Evolutionary conservation across 92 coral and sea anemone genomes (phyloP), one percentile per base, ranked within the genome.

Genomic region (Epizoanthus rinbou): DNA sequence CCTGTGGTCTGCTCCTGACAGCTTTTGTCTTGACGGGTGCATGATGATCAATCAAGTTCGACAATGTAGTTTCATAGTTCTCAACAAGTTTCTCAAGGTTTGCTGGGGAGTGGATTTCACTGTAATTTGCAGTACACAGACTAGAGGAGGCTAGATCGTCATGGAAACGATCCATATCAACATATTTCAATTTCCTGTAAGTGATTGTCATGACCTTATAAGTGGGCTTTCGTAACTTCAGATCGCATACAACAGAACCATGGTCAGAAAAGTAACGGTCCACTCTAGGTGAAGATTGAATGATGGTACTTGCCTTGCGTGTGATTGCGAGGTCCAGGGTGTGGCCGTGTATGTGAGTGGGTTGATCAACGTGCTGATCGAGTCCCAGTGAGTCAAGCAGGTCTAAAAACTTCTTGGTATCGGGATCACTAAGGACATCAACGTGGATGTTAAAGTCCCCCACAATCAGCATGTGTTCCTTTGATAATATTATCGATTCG

Each of bases 1-100:
- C 89, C 80, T 89, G 81, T 57, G 92, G 90, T 75, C 92, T 74
- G 79, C 84, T 65, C 82, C 85, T 69, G 53, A 86, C 92, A 19
- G 68, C 54, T 75, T 85, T 89, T 54, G 89, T 89, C 73, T 57
- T 82, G 50, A 81, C 31, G 16, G 92, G 92, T 69, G 87, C 90
- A 56, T 76, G 90, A 17, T 70, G 85, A 69, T 89, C 88, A 21
- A 81, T 74, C 43, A 86, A 60, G 64, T 50, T 63, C 70, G 74
- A 59, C 57, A 80, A 62, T 80, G 75, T 64, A 68, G 86, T 57
- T 76, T 81, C 82, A 54, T 86, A 86, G 71, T 73, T 75, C 59
- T 64, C 47, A 63, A 86, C 85, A 68, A 85, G 78, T 70, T 21
- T 67, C 79, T 84, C 87, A 68, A 88, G 64, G 84, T 66, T 84